A percentile compares a stretch with the other conserved stretches of the same genome.
Conservation (phyloP, 1,140 invertebrate species). For the Notospermus geniculatus region DNA sequence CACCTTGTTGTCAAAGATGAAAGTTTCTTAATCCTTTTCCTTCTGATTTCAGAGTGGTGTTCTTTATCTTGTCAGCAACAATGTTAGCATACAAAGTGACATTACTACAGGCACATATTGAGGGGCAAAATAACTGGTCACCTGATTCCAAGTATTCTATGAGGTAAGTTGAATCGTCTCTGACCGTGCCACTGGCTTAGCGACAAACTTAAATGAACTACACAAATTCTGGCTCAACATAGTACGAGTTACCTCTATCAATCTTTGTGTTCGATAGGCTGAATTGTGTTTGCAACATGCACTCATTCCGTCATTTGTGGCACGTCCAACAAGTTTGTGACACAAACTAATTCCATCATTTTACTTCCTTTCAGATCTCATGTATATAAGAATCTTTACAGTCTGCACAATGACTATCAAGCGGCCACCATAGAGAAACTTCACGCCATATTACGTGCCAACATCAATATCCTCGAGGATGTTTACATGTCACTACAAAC, state of each 20-base stretch:
- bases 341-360: neutral
- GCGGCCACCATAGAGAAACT: slow-evolving; percentile 38
- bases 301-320: too few species aligned
- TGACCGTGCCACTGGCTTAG: too few species aligned
- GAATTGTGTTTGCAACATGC: too few species aligned
- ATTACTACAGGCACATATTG: slow-evolving; percentile 38
- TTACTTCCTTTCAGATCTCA: slow-evolving; percentile 31
- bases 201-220: too few species aligned
- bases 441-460: slow-evolving; percentile 40
- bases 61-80: slow-evolving; percentile 42
- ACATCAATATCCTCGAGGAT: slow-evolving; percentile 44
- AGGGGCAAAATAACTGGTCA: slow-evolving; percentile 35
- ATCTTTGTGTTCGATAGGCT: too few species aligned
- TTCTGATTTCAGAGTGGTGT: slow-evolving; percentile 38
- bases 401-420: slow-evolving; percentile 33
- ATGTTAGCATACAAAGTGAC: slow-evolving; percentile 47
- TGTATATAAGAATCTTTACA: slow-evolving; percentile 31
- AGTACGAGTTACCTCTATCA: too few species aligned
- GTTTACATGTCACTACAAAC: slow-evolving; percentile 18
- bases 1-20: too few species aligned
- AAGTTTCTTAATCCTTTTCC: too few species aligned
- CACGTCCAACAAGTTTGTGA: too few species aligned
- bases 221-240: too few species aligned
- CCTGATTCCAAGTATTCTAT: slow-evolving; percentile 25
- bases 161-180: too few species aligned